Evolutionary conservation across 2,113 vertebrate genomes (phyloP), one percentile per base, ranked within the genome.

Genomic region (Ia io): DNA sequence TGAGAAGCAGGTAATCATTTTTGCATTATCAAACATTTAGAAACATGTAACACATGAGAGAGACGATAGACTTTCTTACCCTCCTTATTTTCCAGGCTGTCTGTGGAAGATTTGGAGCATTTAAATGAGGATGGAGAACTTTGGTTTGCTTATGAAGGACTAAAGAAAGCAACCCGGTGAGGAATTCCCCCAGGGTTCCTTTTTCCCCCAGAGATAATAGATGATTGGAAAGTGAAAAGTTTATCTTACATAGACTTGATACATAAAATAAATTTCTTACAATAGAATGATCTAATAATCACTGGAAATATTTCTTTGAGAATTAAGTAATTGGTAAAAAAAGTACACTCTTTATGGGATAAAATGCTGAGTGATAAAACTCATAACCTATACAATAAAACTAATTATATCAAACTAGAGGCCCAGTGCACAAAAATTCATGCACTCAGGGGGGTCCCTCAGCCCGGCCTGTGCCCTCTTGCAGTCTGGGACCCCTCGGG

Each of bases 111-210:
- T 80, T 92, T 99, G 89, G 99, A 99, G 17, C 98, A 99, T 95
- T 97, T 99, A 84, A 98, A 98, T 96, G 99, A 99, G 91, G 98
- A 98, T 70, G 99, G 99, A 92, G 99, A 99, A 70, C 95, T 99
- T 47, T 98, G 99, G 97, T 98, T 98, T 98, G 98, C 99, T 70
- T 99, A 99, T 0, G 99, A 99, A 88, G 98, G 98, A 20, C 97
- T 99, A 56, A 99, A 99, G 93, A 99, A 99, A 98, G 99, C 99
- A 28, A 99, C 98, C 70, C 99, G 99, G 99, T 99, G 25, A 98
- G 97, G 93, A 96, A 78, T 32, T 40, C 2, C 35, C 28, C 44
- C 18, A 3, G 23, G 35, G 2, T 32, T 67, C 17, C 63, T n/a
- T 91, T 20, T 9, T 32, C 16, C 28, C 18, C 32, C 35, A 73